Percentiles rank a stretch among this genome's conserved stretches.
These are phyloP conservation scores for roundworm (Caenorhabditis elegans) DNA, from an alignment of 1,140 invertebrate genomes.

Conservation along the genomic window DNA sequence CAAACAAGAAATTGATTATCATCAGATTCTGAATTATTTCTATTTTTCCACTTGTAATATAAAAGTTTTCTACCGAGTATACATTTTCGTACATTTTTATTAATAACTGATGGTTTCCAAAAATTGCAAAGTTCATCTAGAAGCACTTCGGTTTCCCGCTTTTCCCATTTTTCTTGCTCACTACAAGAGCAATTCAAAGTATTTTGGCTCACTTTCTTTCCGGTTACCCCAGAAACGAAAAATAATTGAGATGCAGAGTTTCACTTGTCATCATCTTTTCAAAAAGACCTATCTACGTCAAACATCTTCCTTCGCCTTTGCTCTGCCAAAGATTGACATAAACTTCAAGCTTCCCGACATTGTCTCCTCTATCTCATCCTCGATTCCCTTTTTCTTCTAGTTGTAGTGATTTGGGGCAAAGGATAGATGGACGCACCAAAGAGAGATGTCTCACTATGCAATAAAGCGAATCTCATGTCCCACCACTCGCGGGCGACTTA, in stretches of 20 bases:
- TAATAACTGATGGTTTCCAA: too few relatives aligned
- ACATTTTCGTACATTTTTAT: too few relatives aligned
- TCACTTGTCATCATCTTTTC: not conserved
- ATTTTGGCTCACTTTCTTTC: not conserved
- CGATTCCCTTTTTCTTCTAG: not conserved
- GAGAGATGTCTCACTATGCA: slow-evolving; percentile 24
- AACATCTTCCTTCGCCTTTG: not conserved
- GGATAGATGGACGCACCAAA: not conserved
- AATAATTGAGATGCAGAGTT: not conserved
- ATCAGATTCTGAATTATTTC: too few relatives aligned
- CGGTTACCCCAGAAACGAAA: not conserved
- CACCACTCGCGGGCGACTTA: not conserved
- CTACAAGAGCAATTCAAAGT: too few relatives aligned
- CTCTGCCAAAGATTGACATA: slow-evolving; percentile 3
- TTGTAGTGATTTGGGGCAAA: not conserved
- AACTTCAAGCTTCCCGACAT: not conserved
- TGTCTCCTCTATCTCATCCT: not conserved
- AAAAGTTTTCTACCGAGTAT: too few relatives aligned
- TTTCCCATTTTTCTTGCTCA: too few relatives aligned
- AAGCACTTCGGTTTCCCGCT: too few relatives aligned
- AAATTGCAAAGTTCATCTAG: too few relatives aligned
- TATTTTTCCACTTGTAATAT: too few relatives aligned
- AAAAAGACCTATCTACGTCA: not conserved
- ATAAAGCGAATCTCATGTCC: slow-evolving; percentile 1
- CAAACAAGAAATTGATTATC: too few relatives aligned